Evolutionary conservation across 2,888 invertebrate species (phyloP), one percentile per base, ranked within the genome.

Genomic region (Ectropis crepuscularia): DNA sequence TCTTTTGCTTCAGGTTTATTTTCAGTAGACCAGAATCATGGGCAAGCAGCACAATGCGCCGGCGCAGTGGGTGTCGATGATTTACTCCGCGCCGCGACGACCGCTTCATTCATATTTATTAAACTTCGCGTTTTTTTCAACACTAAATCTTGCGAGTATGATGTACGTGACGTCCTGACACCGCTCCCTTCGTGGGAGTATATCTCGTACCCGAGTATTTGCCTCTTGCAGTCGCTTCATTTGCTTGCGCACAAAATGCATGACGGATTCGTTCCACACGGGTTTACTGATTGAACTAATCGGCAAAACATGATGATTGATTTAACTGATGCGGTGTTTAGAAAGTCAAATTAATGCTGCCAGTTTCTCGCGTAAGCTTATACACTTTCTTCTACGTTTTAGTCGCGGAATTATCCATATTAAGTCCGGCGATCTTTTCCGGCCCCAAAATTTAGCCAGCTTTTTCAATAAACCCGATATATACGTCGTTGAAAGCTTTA

Each of bases 101-200:
- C 77, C 74, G 79, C 80, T 81, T 87, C 87, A 89, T 88, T 89
- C 88, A 89, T 89, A 89, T 90, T 88, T 89, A 90, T 88, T 86
- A 85, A 82, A 78, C 77, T 76, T 79, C 73, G 81, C 80, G 74
- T 88, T 89, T 88, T n/a, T 90, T 90, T 81, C 77, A 73, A 75
- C 79, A 78, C 76, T 89, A 88, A 88, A 89, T 88, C 86, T 82
- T 72, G 61, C 68, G 67, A 62, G 76, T 74, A 78, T 85, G 87
- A 86, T 86, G 77, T 76, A 82, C 79, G 81, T 74, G 88, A 85
- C 85, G 81, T 71, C 74, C 73, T 71, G 72, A 74, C 81, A 77
- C 71, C 76, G 68, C 72, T 67, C 76, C 71, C 41, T 54, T 57
- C 55, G 68, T 68, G 65, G 66, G 70, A 65, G 65, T 67, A 61